These are phyloP conservation scores for Lottia scabra DNA, from an alignment of 2,888 invertebrate genomes.

Conservation along the genomic window DNA sequence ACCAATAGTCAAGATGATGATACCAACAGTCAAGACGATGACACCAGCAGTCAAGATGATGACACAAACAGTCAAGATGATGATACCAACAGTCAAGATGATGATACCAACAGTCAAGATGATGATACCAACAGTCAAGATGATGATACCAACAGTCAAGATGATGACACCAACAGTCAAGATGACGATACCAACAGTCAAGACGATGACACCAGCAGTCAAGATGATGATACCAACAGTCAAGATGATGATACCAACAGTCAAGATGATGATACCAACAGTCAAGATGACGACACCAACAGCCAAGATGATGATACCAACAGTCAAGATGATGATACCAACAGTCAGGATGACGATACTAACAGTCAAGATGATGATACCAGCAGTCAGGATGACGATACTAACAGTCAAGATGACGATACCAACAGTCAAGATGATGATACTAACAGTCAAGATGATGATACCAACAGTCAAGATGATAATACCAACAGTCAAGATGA, in stretches of 20 bases:
- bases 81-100: neutral
- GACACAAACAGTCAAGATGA: neutral
- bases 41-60: neutral
- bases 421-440: neutral
- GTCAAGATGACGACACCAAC: neutral
- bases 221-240: neutral
- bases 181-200: neutral
- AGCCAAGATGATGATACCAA: neutral
- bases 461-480: neutral
- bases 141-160: neutral
- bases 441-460: neutral
- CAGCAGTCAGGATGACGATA: neutral
- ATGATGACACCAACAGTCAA: neutral
- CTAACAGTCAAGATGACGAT: neutral
- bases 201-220: neutral
- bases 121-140: neutral
- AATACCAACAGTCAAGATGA: neutral
- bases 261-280: neutral
- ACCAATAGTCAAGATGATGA: neutral
- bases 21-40: neutral
- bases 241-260: too few relatives aligned
- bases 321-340: neutral
- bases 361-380: neutral
- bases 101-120: neutral
- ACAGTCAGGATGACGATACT: neutral